Evolutionary conservation across 2,888 invertebrate genomes (phyloP), one percentile per base, ranked within the genome.

Genomic region (Yponomeuta plumbellus): DNA sequence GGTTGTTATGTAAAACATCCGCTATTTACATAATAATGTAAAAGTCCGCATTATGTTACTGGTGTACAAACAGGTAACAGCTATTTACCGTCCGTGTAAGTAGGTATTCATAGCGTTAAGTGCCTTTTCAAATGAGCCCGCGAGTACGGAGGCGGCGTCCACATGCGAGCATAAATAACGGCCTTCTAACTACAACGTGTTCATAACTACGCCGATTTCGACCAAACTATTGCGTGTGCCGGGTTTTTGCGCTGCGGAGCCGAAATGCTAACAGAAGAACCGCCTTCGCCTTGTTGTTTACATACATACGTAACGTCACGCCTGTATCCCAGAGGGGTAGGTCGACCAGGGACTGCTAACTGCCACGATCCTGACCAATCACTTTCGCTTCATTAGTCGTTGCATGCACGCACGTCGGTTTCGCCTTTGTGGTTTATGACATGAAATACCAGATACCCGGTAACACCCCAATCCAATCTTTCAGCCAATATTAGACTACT

Each of bases 141-240:
- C 22, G 21, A 22, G 59, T 59, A 59, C 59, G 1, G 23, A 13
- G 34, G 34, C 34, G 34, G 23, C 59, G 23, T 23, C 21, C 22
- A 59, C 59, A 59, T 59, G 22, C 13, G 59, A 22, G 21, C 59
- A 59, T 23, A 59, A 52, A 52, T 52, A 52, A 52, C 44, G 1
- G 44, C 44, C 44, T 5, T 13, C 44, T 52, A 52, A 52, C 13
- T 17, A 17, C 44, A 17, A 52, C 44, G 44, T 52, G 10, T 17
- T 52, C 44, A 52, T 52, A 52, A 52, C 44, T 52, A 34, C 44
- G 44, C 17, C 44, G 17, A 17, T 52, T 52, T 52, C 44, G 17
- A 13, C 44, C 44, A 52, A 52, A 52, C 44, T 58, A 58, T 58
- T n/a, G 58, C 58, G 58, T 21, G 20, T 11, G 58, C n/a, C 20